phyloP scores from a whole-genome alignment of 92 coral and sea anemone genomes.

The Pocillopora grandis region DNA sequence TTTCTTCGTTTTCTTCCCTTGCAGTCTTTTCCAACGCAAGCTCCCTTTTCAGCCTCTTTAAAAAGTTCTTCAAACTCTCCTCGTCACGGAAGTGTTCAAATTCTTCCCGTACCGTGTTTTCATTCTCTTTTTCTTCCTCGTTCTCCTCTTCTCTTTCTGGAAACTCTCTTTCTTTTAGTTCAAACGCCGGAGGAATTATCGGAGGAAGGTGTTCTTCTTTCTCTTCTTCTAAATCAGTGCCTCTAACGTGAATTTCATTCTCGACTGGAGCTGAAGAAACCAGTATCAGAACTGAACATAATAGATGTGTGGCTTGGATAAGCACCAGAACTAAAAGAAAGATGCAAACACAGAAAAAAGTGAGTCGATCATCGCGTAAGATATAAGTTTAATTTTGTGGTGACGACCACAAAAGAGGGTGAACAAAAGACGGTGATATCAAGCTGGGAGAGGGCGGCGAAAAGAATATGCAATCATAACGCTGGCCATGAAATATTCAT shows the following conservation, averaged over 20 bases:
- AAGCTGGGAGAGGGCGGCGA: too few relatives aligned
- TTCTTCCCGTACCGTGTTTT: neutral
- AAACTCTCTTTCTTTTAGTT: neutral
- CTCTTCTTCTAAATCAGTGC: neutral
- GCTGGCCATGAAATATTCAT: too few relatives aligned
- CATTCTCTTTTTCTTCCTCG: neutral
- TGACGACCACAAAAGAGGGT: too few relatives aligned
- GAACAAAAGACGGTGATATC: too few relatives aligned
- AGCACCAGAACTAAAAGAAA: neutral
- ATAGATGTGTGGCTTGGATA: neutral
- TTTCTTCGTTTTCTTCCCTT: neutral
- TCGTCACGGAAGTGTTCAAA: neutral
- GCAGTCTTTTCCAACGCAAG: neutral
- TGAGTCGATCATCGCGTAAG: neutral
- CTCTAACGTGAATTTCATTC: slow-evolving; percentile 7
- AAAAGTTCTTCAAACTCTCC: slow-evolving; percentile 1
- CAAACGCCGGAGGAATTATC: neutral
- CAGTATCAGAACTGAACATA: neutral
- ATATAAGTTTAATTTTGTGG: too few relatives aligned
- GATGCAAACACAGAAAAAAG: neutral
- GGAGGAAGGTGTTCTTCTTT: slow-evolving; percentile 10
- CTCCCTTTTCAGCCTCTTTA: slow-evolving; percentile 26
- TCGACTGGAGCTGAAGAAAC: slow-evolving; percentile 33
- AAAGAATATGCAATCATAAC: too few relatives aligned
- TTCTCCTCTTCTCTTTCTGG: slow-evolving; percentile 17